These are phyloP conservation scores for Sphyrna mokarran DNA, from an alignment of 2,113 vertebrate genomes.

Conservation along the genomic window DNA sequence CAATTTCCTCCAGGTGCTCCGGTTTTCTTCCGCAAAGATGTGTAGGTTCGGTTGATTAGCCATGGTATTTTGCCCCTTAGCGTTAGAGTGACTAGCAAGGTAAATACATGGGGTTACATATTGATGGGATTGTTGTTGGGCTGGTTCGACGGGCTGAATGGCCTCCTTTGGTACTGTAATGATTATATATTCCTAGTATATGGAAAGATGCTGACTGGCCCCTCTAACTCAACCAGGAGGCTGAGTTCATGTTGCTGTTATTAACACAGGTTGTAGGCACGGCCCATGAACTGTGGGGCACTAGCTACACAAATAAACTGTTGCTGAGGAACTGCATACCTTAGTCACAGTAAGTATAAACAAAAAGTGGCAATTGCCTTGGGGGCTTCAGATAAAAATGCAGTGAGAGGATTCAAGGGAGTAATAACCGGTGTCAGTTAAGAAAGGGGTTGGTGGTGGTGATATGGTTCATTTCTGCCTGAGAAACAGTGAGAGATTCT, in stretches of 20 bases:
- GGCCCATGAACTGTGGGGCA: slow-evolving; percentile 49
- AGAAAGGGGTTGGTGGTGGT: not conserved
- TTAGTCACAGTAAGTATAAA: slow-evolving; percentile 74
- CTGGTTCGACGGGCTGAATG: too few relatives aligned
- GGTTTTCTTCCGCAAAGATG: too few relatives aligned
- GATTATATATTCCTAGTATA: too few relatives aligned
- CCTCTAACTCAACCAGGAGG: slow-evolving; percentile 1
- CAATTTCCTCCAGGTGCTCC: too few relatives aligned
- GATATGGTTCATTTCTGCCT: not conserved
- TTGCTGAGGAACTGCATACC: slow-evolving; percentile 61
- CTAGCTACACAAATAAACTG: slow-evolving; percentile 74
- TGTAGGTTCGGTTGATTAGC: too few relatives aligned
- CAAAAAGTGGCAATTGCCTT: slow-evolving; percentile 65
- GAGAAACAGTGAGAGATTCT: not conserved
- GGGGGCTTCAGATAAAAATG: slow-evolving; percentile 63
- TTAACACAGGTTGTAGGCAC: slow-evolving; percentile 1
- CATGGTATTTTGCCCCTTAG: too few relatives aligned
- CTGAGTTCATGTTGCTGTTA: slow-evolving; percentile 24
- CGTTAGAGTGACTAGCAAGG: too few relatives aligned
- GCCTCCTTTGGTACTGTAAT: too few relatives aligned
- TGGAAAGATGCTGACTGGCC: not conserved
- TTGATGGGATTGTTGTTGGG: too few relatives aligned
- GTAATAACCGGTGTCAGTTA: not conserved
- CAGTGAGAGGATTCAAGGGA: slow-evolving; percentile 3
- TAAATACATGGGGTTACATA: too few relatives aligned